These are phyloP conservation scores for Ruditapes philippinarum DNA, from an alignment of 1,140 invertebrate genomes.

Conservation along the genomic window DNA sequence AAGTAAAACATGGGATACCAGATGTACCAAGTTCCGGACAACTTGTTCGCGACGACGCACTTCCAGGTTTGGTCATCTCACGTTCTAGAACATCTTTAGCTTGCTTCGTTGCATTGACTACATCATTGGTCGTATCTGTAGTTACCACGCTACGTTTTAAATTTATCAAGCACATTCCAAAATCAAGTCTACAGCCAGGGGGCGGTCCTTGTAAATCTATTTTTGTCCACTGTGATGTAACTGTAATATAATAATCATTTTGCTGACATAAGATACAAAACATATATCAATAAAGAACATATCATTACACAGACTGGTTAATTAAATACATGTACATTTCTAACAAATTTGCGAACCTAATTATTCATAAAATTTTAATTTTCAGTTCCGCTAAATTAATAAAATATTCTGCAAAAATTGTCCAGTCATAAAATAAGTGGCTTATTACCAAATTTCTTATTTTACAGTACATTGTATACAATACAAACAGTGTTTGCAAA, in stretches of 20 bases:
- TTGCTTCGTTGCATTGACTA: slow-evolving; percentile 71
- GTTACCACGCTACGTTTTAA: slow-evolving; percentile 66
- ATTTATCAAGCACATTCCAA: slow-evolving; percentile 82
- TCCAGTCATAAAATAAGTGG: too few relatives aligned
- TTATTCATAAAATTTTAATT: too few relatives aligned
- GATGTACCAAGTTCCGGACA: slow-evolving; percentile 52
- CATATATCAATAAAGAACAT: too few relatives aligned
- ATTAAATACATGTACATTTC: too few relatives aligned
- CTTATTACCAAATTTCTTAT: too few relatives aligned
- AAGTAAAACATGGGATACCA: slow-evolving; percentile 18
- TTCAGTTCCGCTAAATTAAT: too few relatives aligned
- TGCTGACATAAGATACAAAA: too few relatives aligned
- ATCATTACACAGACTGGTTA: too few relatives aligned
- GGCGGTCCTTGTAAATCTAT: slow-evolving; percentile 83
- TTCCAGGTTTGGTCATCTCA: slow-evolving; percentile 81
- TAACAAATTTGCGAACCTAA: too few relatives aligned
- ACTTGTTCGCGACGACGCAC: slow-evolving; percentile 80
- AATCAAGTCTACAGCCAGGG: slow-evolving; percentile 84
- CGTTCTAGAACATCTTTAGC: slow-evolving; percentile 80
- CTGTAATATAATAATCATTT: slow-evolving; percentile 75
- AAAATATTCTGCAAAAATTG: too few relatives aligned
- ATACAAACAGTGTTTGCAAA: too few relatives aligned
- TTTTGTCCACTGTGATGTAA: slow-evolving; percentile 80
- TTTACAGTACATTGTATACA: too few relatives aligned
- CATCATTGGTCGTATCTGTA: slow-evolving; percentile 61